Evolutionary conservation across 2,888 invertebrate genomes (phyloP), one percentile per base, ranked within the genome.

Genomic region (Omphaloscelis lunosa): DNA sequence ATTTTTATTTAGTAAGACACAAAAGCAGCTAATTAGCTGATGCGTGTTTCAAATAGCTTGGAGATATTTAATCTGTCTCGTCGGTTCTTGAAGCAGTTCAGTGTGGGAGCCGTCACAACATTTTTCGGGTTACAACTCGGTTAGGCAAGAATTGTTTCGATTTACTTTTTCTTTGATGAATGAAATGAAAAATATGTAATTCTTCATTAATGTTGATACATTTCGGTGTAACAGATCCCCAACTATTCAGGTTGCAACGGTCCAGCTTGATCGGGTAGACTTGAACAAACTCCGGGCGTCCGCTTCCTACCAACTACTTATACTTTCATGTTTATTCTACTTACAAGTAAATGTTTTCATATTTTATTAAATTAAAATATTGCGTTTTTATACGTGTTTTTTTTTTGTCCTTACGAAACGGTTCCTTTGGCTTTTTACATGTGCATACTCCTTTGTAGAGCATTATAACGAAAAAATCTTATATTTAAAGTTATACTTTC

Each of bases 201-300:
- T 62, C 9, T 41, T 45, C 9, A 23, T 29, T 8, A 9, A 20
- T 39, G 0, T 48, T 34, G 59, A 23, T 71, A 66, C 61, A 5
- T 12, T 20, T 66, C 34, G 53, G 80, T 86, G 80, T 84, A 27
- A 86, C 11, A 48, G 12, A 3, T 3, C 1, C 8, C 53, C 51
- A 45, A 58, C 68, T 72, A 48, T 72, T 83, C 72, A 59, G 27
- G 56, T 29, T 62, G 69, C 71, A 74, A 76, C 82, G 71, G 80
- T 79, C 82, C 83, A 72, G 80, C 82, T 82, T 85, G 85, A 86
- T 86, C 88, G 82, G 80, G 79, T 85, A 86, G 84, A 77, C 82
- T 86, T 79, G 79, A 77, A 82, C 83, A 83, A 89, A 90, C 90
- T 90, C 78, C 63, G 65, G 20, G 41, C 74, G 68, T 65, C 51